Percentiles rank a stretch among this genome's conserved stretches.
phyloP scores from a whole-genome alignment of 1,140 invertebrate species.

The Anastrepha obliqua region DNA sequence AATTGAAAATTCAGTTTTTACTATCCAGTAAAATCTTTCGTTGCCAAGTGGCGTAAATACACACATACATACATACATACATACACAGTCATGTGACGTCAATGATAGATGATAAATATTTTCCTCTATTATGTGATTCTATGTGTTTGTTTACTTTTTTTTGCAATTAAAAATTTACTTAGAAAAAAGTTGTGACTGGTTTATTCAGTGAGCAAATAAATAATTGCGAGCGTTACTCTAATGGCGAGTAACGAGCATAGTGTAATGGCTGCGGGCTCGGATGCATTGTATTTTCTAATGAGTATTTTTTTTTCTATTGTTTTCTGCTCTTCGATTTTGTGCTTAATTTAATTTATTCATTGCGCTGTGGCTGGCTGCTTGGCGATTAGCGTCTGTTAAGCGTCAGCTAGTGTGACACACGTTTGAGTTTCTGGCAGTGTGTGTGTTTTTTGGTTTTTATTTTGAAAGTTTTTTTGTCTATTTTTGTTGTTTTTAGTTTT shows the following conservation, averaged over 20 bases:
- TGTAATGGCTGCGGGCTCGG: neutral
- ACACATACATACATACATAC: neutral
- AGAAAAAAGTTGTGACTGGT: neutral
- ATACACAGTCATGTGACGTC: neutral
- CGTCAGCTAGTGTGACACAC: neutral
- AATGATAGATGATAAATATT: slow-evolving; percentile 21
- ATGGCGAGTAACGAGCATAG: neutral
- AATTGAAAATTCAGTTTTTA: too few species aligned
- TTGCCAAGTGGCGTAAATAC: neutral
- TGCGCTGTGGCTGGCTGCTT: neutral
- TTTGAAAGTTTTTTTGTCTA: neutral
- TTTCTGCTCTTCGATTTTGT: neutral
- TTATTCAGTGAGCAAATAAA: slow-evolving; percentile 35
- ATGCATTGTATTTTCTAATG: slow-evolving; percentile 16
- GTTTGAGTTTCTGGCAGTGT: neutral
- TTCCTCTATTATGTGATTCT: neutral
- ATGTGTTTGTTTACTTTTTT: neutral
- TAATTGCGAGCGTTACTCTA: slow-evolving; percentile 12
- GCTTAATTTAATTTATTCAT: slow-evolving; percentile 48
- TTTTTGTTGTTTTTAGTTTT: neutral
- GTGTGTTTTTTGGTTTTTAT: neutral
- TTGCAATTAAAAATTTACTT: slow-evolving; percentile 23
- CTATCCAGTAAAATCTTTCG: neutral
- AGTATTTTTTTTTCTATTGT: slow-evolving; percentile 2
- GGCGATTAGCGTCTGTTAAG: slow-evolving; percentile 27